Conservation (phyloP, 2,113 vertebrate species). For the Lasiurus cinereus region DNA sequence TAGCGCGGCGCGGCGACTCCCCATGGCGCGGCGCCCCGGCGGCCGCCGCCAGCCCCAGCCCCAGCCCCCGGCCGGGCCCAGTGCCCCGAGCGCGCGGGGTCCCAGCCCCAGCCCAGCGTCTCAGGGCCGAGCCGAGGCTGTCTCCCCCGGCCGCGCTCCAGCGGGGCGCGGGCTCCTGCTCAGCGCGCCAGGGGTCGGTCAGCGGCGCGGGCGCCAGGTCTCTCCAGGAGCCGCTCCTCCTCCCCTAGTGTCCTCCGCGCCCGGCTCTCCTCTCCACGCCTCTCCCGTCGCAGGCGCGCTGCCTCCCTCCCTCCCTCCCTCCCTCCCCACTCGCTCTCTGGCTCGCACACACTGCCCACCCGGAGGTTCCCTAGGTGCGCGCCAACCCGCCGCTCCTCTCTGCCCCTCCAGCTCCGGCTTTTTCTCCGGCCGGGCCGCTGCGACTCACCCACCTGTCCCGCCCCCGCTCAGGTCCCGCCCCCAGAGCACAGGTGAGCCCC, state of each 20-base stretch:
- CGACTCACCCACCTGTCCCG: constrained; percentile 70
- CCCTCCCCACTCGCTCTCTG: background rate
- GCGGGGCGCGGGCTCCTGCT: constrained; percentile 62
- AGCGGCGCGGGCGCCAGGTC: background rate
- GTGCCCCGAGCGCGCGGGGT: background rate
- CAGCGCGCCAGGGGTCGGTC: background rate
- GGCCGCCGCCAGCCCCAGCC: background rate
- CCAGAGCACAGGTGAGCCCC: constrained; percentile 73
- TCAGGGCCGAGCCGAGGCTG: constrained; percentile 55
- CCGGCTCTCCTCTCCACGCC: constrained; percentile 49
- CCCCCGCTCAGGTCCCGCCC: constrained; percentile 52
- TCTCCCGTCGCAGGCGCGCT: background rate
- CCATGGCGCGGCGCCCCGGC: constrained; percentile 65
- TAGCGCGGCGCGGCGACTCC: constrained; percentile 75
- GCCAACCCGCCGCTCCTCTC: background rate
- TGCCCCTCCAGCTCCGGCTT: accelerated
- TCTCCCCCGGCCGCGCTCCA: background rate
- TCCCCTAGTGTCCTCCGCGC: constrained; percentile 10
- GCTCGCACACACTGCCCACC: background rate
- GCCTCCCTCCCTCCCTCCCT: background rate
- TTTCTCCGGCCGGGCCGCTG: accelerated
- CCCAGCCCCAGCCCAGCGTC: constrained; percentile 6
- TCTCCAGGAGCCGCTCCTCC: constrained; percentile 37
- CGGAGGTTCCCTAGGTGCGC: background rate
- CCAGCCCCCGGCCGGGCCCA: constrained; percentile 17